phyloP scores from a whole-genome alignment of 2,888 invertebrate genomes.

The Leucophora obtusa region DNA sequence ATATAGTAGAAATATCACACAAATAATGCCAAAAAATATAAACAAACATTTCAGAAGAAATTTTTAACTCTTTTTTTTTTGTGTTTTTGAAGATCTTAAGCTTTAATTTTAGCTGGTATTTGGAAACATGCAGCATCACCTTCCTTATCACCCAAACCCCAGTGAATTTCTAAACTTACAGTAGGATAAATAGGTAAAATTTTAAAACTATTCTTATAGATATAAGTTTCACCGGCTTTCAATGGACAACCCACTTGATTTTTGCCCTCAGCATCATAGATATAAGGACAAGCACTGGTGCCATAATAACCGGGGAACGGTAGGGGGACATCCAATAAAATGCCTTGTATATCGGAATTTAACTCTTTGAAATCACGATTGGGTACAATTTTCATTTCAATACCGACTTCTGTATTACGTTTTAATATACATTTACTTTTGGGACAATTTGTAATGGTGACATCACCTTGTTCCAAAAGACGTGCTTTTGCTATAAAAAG shows the following conservation, averaged over 20 bases:
- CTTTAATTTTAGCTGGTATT: constrained; percentile 83
- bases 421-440: constrained; percentile 83
- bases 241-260: constrained; percentile 84
- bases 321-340: constrained; percentile 82
- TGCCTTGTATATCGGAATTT: constrained; percentile 82
- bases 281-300: constrained; percentile 83
- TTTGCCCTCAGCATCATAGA: constrained; percentile 82
- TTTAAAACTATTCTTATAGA: constrained; percentile 84
- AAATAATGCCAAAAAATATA: constrained; percentile 65
- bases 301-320: constrained; percentile 90
- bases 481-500: constrained; percentile 77
- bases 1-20: constrained; percentile 57
- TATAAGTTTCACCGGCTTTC: constrained; percentile 83
- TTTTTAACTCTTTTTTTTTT: neutral
- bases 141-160: constrained; percentile 80
- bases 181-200: constrained; percentile 80
- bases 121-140: constrained; percentile 83
- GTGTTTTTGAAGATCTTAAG: constrained; percentile 56
- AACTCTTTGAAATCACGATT: constrained; percentile 80
- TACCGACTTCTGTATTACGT: constrained; percentile 81
- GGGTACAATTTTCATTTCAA: constrained; percentile 82
- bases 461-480: constrained; percentile 78
- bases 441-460: constrained; percentile 82
- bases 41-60: constrained; percentile 56
- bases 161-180: constrained; percentile 82